phyloP scores from a whole-genome alignment of 2,797 vertebrate species.

The Gorsachius magnificus region DNA sequence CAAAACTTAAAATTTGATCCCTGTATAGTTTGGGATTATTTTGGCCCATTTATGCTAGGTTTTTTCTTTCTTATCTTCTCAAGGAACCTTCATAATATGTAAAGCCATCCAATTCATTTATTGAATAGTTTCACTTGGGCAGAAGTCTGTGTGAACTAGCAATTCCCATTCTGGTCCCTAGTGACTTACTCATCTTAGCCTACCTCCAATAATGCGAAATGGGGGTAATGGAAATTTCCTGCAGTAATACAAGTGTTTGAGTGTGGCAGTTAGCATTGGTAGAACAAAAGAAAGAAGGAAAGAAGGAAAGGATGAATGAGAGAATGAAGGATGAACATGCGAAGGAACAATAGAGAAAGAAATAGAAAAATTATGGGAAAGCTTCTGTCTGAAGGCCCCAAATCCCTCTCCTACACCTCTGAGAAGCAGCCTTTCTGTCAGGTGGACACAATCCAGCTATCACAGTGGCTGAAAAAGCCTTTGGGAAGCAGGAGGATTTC shows the following conservation, averaged over 20 bases:
- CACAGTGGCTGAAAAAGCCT: not conserved
- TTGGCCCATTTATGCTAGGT: not conserved
- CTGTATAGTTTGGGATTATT: not conserved
- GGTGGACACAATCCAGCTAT: not conserved
- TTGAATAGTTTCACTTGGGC: not conserved
- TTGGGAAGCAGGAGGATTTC: not conserved
- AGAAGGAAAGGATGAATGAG: not conserved
- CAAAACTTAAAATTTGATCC: not conserved
- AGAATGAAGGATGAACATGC: not conserved
- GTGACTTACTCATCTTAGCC: not conserved
- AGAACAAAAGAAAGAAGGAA: not conserved
- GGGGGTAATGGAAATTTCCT: not conserved
- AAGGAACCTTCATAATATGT: not conserved
- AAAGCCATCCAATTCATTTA: not conserved
- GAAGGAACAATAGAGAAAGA: not conserved
- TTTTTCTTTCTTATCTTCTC: not conserved
- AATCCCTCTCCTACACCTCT: not conserved
- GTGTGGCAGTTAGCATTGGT: not conserved
- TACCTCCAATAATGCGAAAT: not conserved
- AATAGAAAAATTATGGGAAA: not conserved
- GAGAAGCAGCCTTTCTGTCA: not conserved
- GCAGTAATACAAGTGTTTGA: not conserved
- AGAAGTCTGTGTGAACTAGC: not conserved
- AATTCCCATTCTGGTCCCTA: not conserved
- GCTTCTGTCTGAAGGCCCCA: not conserved